These are phyloP conservation scores for Setipinna tenuifilis DNA, from an alignment of 2,797 vertebrate genomes.

Conservation along the genomic window DNA sequence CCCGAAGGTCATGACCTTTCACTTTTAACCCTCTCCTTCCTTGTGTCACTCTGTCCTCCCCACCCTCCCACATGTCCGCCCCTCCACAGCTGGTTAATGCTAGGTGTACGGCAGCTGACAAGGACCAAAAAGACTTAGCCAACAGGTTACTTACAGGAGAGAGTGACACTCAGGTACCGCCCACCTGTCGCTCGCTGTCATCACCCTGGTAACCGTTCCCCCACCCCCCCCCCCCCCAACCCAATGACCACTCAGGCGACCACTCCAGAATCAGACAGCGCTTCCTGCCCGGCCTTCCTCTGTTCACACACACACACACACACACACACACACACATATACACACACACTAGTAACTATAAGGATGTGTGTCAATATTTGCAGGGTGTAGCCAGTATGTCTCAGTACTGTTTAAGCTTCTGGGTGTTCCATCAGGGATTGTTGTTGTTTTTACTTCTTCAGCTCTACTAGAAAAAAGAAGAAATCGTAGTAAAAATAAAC, in stretches of 20 bases:
- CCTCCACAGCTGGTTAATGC: constrained; percentile 94
- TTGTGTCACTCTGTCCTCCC: constrained; percentile 64
- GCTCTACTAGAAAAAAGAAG: no score
- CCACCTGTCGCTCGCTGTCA: constrained; percentile 61
- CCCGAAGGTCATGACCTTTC: constrained; percentile 35
- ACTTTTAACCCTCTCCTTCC: constrained; percentile 49
- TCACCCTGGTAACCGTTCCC: constrained; percentile 57
- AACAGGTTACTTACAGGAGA: constrained; percentile 99
- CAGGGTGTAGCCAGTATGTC: not conserved
- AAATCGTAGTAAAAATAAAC: no score
- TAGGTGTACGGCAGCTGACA: constrained; percentile 96
- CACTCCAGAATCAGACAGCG: constrained; percentile 70
- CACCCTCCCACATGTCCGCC: constrained; percentile 42
- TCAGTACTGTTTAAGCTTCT: not conserved
- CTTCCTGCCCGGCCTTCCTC: not conserved
- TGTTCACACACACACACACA: constrained; percentile 17
- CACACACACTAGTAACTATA: constrained; percentile 31
- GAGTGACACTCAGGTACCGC: constrained; percentile 96
- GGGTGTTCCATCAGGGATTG: no score
- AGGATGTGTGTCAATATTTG: constrained; percentile 5
- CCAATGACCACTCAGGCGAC: constrained; percentile 32
- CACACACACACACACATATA: constrained; percentile 5
- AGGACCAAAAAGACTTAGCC: constrained; percentile 99
- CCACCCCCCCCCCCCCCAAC: not conserved
- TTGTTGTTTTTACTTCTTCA: no score